Evolutionary conservation across 2,797 vertebrate species (phyloP).

Genomic region (Chanos chanos): DNA sequence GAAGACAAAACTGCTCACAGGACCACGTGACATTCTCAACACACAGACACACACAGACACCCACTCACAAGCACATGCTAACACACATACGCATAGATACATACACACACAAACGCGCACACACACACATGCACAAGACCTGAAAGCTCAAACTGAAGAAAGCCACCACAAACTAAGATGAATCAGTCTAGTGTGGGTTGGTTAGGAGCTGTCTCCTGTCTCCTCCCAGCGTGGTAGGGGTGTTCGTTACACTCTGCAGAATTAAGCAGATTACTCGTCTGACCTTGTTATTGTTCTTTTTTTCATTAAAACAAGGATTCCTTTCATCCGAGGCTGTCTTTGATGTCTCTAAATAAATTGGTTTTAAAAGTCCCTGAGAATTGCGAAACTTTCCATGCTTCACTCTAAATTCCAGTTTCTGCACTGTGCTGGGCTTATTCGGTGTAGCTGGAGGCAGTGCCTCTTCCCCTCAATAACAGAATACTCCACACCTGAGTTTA

Average conservation of each 20-base stretch:
- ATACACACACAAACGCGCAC: no score
- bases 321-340: conserved; percentile 59
- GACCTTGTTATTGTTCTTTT: conserved; percentile 58
- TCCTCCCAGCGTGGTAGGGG: conserved; percentile 39
- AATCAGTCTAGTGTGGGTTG: no score
- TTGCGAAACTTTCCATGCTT: conserved; percentile 47
- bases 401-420: conserved; percentile 14
- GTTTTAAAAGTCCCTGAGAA: conserved; percentile 57
- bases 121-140: no score
- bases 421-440: neutral
- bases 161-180: no score
- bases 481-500: neutral
- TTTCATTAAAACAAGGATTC: conserved; percentile 38
- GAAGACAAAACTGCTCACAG: no score
- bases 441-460: neutral
- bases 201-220: conserved; percentile 35
- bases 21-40: no score
- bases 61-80: no score
- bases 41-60: no score
- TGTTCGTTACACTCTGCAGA: conserved; percentile 59
- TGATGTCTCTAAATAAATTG: conserved; percentile 68
- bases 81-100: no score
- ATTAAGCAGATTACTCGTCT: conserved; percentile 69
- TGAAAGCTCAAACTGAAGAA: no score
- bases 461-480: neutral